Percentiles rank a stretch among this genome's conserved stretches.
Evolutionary conservation across 2,888 invertebrate genomes (phyloP).

Genomic region (Drosophila mercatorum): DNA sequence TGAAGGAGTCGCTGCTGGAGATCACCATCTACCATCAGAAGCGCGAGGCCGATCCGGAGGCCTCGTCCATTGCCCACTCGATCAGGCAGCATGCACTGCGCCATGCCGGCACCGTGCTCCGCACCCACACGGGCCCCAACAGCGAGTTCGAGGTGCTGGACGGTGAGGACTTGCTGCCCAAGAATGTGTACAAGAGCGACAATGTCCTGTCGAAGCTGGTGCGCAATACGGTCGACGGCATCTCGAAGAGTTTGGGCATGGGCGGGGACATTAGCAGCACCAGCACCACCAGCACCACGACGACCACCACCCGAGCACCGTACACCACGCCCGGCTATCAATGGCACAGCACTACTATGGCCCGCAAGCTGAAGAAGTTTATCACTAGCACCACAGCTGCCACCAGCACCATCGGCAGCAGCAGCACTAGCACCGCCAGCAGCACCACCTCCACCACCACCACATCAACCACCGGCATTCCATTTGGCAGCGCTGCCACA

Average conservation of each 20-base stretch:
- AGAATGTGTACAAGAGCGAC: conserved; percentile 80
- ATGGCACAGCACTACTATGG: conserved; percentile 84
- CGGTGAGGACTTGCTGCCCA: conserved; percentile 79
- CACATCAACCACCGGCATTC: conserved; percentile 44
- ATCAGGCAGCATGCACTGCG: conserved; percentile 90
- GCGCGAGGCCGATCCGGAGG: conserved; percentile 86
- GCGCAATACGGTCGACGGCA: conserved; percentile 85
- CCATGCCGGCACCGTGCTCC: conserved; percentile 89
- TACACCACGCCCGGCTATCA: conserved; percentile 83
- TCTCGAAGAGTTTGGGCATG: conserved; percentile 81
- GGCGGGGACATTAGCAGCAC: conserved; percentile 77
- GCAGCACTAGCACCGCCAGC: conserved; percentile 64
- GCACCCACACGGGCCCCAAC: conserved; percentile 86
- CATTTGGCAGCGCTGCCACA: conserved; percentile 44
- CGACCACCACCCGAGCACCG: conserved; percentile 76
- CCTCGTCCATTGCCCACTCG: conserved; percentile 86
- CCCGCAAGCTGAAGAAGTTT: conserved; percentile 84
- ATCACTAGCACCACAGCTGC: conserved; percentile 82
- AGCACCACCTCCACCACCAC: conserved; percentile 18
- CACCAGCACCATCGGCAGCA: conserved; percentile 76
- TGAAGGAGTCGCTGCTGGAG: conserved; percentile 94
- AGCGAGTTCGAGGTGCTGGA: conserved; percentile 84
- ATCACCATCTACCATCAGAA: conserved; percentile 90
- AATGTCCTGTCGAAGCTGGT: conserved; percentile 83
- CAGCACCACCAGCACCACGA: conserved; percentile 59